Base-by-base conservation (phyloP, 2,113 vertebrate species). In the Choloepus hoffmanni region DNA sequence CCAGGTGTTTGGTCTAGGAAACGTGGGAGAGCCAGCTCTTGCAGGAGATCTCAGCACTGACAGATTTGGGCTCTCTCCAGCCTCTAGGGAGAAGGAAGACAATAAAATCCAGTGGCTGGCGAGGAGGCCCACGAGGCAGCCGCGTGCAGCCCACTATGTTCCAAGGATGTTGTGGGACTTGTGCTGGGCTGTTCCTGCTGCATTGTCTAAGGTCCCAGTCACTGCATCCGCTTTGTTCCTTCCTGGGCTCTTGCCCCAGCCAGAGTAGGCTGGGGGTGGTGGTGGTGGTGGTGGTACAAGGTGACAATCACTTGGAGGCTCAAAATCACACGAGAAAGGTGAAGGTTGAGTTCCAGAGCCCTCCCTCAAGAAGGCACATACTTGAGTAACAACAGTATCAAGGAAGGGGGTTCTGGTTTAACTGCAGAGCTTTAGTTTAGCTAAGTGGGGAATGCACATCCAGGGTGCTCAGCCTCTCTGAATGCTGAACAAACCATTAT, bases 1-100 rank as follows among this genome's bases (percentile, higher is more conserved):
- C 81, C 85, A 83, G 73, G 65, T 78, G 65, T 89, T 73, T 81
- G 95, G 89, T 63, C 28, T 68, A 73, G 72, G 58, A 68, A 67
- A 43, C 0, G 10, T 2, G 50, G 48, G 76, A 18, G 8, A 3
- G 13, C 1, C 0, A 19, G 67, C 30, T 78, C 45, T 83, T 43
- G 10, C 40, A 50, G 65, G 68, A 68, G 72, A 4, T 40, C 28
- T 94, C 45, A 24, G 63, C 0, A 1, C 76, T 65, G 67, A 65
- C 68, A 84, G 67, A 92, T 67, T 3, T 0, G 1, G 26, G 33
- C 65, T 60, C 9, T 26, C 48, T 58, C 18, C 40, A 1, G 15
- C n/a, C 82, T 82, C 40, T 14, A 15, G 77, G 79, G 90, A 82
- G 45, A 55, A 12, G 67, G 89, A 94, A 23, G 50, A 63, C 50